phyloP scores from a whole-genome alignment of 2,888 invertebrate species.

The Leptinotarsa tumamoca region DNA sequence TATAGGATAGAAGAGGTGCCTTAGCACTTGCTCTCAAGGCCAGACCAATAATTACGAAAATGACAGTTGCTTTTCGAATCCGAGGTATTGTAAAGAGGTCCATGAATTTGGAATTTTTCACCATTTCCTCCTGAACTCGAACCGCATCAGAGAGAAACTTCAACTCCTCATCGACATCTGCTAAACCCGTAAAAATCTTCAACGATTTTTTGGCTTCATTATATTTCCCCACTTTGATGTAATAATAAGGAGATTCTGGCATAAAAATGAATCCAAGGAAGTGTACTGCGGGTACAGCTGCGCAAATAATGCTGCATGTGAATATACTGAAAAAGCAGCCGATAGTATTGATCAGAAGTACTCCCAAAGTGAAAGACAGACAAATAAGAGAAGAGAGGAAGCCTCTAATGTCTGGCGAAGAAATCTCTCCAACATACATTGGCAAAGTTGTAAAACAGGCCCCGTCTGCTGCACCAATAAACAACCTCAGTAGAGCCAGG shows the following conservation, averaged over 20 bases:
- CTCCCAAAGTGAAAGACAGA: constrained; percentile 70
- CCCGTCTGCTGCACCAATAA: constrained; percentile 73
- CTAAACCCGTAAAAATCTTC: constrained; percentile 63
- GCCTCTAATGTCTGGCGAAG: constrained; percentile 71
- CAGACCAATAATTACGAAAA: constrained; percentile 29
- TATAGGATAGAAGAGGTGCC: constrained; percentile 67
- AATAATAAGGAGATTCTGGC: constrained; percentile 73
- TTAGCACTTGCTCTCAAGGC: constrained; percentile 23
- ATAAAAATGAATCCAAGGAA: constrained; percentile 68
- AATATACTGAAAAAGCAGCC: constrained; percentile 66
- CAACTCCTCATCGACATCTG: constrained; percentile 51
- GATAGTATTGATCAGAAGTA: constrained; percentile 73
- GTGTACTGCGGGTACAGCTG: constrained; percentile 66
- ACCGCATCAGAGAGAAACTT: constrained; percentile 48
- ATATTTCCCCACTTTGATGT: constrained; percentile 64
- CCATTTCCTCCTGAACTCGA: constrained; percentile 55
- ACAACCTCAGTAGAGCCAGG: constrained; percentile 56
- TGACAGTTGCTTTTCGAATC: constrained; percentile 54
- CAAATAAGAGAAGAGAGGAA: constrained; percentile 74
- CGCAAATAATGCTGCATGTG: constrained; percentile 67
- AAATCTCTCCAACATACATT: constrained; percentile 74
- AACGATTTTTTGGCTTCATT: constrained; percentile 68
- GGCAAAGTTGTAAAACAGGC: constrained; percentile 66
- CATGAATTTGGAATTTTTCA: constrained; percentile 48
- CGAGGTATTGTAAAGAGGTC: constrained; percentile 52